Evolutionary conservation across 2,888 invertebrate genomes (phyloP).

Genomic region (Sphecodes monilicornis): DNA sequence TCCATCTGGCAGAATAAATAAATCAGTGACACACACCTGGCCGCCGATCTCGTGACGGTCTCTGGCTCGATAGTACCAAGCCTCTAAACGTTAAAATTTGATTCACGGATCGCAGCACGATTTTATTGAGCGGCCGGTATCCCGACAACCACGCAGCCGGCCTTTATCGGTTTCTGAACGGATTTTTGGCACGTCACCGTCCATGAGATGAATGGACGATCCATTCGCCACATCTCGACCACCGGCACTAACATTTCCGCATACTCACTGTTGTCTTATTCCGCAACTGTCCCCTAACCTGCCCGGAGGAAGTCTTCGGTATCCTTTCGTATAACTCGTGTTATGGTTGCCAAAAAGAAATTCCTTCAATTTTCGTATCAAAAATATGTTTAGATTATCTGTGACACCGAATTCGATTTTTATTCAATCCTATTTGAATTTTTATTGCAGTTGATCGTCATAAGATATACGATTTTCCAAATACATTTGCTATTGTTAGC

Average conservation of each 20-base stretch:
- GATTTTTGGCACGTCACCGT: conserved; percentile 45
- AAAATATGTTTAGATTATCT: background rate
- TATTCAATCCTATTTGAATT: too few relatives aligned
- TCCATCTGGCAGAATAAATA: conserved; percentile 63
- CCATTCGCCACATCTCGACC: conserved; percentile 14
- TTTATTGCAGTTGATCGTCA: too few relatives aligned
- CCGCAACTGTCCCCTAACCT: background rate
- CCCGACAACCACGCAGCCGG: background rate
- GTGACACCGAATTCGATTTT: too few relatives aligned
- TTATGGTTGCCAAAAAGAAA: background rate
- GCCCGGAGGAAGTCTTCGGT: background rate
- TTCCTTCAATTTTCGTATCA: background rate
- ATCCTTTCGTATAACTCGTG: background rate
- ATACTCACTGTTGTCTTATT: conserved; percentile 11
- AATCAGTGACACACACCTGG: conserved; percentile 35
- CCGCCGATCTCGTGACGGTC: conserved; percentile 16
- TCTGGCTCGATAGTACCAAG: background rate
- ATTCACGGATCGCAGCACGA: background rate
- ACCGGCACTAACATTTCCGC: conserved; percentile 4
- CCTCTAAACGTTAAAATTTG: background rate
- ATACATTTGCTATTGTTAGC: too few relatives aligned
- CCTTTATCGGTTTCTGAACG: conserved; percentile 30
- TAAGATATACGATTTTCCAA: too few relatives aligned
- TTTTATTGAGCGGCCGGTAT: conserved; percentile 23
- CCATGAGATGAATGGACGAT: conserved; percentile 31